Conservation (phyloP, 1,140 invertebrate species). For the Polypedilum pembai region DNA sequence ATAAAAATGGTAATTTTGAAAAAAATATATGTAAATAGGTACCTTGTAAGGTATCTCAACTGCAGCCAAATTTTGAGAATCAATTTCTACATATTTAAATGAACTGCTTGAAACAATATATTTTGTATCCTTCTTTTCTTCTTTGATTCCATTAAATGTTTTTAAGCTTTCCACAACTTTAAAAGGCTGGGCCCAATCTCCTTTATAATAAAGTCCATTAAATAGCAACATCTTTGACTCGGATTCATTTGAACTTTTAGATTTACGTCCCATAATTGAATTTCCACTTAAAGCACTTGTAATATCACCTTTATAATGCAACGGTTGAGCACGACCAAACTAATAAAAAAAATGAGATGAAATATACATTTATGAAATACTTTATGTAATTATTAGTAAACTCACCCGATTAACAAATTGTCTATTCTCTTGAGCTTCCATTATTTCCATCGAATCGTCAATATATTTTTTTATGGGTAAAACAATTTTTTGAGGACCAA, state of each 20-base stretch:
- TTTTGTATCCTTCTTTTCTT: conserved; percentile 47
- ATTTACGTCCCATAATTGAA: conserved; percentile 38
- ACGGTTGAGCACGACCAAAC: conserved; percentile 36
- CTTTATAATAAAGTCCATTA: conserved; percentile 56
- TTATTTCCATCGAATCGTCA: conserved; percentile 48
- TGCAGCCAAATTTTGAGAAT: conserved; percentile 49
- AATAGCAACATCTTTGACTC: conserved; percentile 52
- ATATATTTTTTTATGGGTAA: conserved; percentile 46
- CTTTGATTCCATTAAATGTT: conserved; percentile 29
- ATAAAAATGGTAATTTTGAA: conserved; percentile 17
- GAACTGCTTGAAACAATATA: conserved; percentile 50
- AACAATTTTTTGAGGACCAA: conserved; percentile 42
- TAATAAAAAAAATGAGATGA: no score
- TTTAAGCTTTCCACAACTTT: background rate
- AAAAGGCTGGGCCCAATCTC: conserved; percentile 48
- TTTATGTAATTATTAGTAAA: no score
- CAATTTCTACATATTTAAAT: conserved; percentile 47
- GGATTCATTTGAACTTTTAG: conserved; percentile 31
- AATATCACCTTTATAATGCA: conserved; percentile 41
- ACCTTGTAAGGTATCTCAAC: conserved; percentile 52
- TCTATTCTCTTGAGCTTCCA: conserved; percentile 52
- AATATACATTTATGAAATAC: no score
- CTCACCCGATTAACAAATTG: conserved; percentile 41
- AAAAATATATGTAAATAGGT: conserved; percentile 34
- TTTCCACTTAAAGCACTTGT: conserved; percentile 41